Conservation (phyloP, 2,888 invertebrate species). For the Catocala nupta region DNA sequence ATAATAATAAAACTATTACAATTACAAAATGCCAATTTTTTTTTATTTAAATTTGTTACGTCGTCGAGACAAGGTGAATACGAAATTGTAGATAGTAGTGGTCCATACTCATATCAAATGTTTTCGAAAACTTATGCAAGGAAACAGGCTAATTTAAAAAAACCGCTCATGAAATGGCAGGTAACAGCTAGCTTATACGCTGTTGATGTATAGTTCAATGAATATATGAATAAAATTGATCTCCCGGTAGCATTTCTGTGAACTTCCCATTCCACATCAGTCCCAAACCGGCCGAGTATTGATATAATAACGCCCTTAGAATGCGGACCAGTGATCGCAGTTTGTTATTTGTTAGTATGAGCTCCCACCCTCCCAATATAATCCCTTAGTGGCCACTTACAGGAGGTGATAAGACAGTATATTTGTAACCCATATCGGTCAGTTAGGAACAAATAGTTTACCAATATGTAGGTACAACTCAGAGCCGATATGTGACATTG, state of each 20-base stretch:
- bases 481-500: neutral
- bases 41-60: no score
- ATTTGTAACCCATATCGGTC: conserved; percentile 3
- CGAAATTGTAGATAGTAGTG: no score
- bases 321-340: conserved; percentile 8
- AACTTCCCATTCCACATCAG: neutral
- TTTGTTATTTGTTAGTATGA: conserved; percentile 10
- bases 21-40: no score
- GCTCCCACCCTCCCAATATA: conserved; percentile 6
- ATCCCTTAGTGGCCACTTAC: conserved; percentile 12
- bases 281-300: neutral
- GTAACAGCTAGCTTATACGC: no score
- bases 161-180: no score
- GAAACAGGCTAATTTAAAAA: no score
- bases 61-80: no score
- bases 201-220: neutral
- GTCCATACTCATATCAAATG: no score
- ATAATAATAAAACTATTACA: no score
- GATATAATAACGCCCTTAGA: conserved; percentile 8
- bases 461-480: neutral
- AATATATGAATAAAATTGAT: conserved; percentile 8
- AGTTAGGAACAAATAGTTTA: conserved; percentile 7
- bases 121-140: no score
- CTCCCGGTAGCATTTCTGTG: neutral
- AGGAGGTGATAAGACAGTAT: conserved; percentile 3